phyloP scores from a whole-genome alignment of 2,113 vertebrate species.

The Chloropsis cyanopogon region DNA sequence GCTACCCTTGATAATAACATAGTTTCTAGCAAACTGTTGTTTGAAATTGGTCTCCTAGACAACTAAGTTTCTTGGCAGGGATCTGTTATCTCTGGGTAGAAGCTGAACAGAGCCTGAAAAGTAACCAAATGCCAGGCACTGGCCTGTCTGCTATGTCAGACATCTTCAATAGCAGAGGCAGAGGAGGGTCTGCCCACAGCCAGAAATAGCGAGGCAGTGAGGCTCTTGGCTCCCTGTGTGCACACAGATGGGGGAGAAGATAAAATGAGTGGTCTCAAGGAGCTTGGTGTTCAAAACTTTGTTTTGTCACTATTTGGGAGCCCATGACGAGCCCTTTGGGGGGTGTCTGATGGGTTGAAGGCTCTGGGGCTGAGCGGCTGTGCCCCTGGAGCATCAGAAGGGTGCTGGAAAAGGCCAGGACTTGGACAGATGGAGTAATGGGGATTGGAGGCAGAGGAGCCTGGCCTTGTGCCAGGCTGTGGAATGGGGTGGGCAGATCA shows the following conservation, averaged over 20 bases:
- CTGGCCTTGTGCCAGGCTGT: slow-evolving; percentile 4
- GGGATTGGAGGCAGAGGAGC: not conserved
- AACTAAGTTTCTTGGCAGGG: slow-evolving; percentile 30
- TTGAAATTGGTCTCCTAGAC: slow-evolving; percentile 7
- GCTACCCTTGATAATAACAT: not conserved
- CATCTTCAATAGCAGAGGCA: not conserved
- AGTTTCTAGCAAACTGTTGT: slow-evolving; percentile 21
- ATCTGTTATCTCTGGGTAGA: not conserved
- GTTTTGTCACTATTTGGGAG: not conserved
- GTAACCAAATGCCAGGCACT: slow-evolving; percentile 11
- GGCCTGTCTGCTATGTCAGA: slow-evolving; percentile 38
- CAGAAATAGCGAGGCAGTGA: not conserved
- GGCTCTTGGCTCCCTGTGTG: not conserved
- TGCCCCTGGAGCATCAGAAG: not conserved
- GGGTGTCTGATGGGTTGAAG: not conserved
- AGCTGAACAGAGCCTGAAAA: not conserved
- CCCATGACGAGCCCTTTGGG: not conserved
- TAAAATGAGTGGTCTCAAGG: not conserved
- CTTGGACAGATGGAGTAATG: not conserved
- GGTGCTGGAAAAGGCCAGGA: slow-evolving; percentile 20
- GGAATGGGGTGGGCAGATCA: not conserved
- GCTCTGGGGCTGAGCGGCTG: not conserved
- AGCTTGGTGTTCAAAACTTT: not conserved
- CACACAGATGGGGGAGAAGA: not conserved
- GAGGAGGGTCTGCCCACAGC: not conserved